A percentile compares a stretch with the other conserved stretches of the same genome.
Evolutionary conservation across 2,113 vertebrate species (phyloP).

Genomic region (Rhegmatorhina hoffmannsi): DNA sequence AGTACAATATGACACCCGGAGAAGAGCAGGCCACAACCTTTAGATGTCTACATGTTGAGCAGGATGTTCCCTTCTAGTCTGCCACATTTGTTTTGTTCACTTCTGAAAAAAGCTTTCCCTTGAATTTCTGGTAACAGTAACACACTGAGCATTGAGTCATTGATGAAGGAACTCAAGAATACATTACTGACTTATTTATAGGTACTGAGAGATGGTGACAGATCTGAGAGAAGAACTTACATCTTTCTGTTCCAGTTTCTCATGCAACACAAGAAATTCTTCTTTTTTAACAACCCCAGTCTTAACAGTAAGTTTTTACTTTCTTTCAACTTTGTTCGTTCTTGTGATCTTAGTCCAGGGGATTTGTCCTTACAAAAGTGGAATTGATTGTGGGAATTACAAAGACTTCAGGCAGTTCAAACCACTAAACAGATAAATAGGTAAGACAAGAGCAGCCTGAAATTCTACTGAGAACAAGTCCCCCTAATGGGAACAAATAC

Average conservation of each 20-base stretch:
- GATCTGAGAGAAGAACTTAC: background rate
- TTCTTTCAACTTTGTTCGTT: background rate
- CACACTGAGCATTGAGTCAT: background rate
- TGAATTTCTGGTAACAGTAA: background rate
- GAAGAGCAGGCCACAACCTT: background rate
- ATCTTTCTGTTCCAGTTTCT: background rate
- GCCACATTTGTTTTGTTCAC: background rate
- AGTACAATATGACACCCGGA: background rate
- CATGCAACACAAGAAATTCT: background rate
- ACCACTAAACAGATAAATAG: background rate
- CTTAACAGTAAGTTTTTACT: background rate
- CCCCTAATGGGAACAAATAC: background rate
- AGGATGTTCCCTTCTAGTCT: background rate
- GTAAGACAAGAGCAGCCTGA: background rate
- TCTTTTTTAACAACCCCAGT: background rate
- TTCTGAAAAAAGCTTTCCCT: background rate
- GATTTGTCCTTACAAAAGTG: background rate
- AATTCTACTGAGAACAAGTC: background rate
- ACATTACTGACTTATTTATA: conserved; percentile 17
- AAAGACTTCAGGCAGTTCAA: background rate
- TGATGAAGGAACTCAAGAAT: background rate
- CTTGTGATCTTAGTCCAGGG: background rate
- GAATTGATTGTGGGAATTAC: background rate
- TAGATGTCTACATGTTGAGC: background rate
- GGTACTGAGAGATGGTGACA: background rate